Evolutionary conservation across 2,113 vertebrate species (phyloP), one percentile per base, ranked within the genome.

Genomic region (Suricata suricatta): DNA sequence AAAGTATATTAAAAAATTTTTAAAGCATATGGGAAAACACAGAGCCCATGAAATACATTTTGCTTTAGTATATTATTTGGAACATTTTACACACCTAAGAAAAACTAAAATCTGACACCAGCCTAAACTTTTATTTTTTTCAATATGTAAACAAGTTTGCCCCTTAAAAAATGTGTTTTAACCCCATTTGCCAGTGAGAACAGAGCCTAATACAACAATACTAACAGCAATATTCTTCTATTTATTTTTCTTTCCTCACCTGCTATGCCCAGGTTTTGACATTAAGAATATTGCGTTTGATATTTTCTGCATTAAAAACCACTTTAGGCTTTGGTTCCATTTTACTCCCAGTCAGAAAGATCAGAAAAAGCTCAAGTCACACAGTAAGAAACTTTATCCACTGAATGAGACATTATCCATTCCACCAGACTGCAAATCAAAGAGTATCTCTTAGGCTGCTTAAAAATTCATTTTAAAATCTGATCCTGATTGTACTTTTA

Each of bases 401-500:
- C 99, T 99, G 99, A 99, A 99, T 99, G 99, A 99, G 99, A 99
- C 99, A 99, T 99, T 99, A 99, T 98, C 99, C 99, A 99, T 99
- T 99, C 99, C 99, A 99, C 99, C 99, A 99, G 99, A 99, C 99
- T 99, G 98, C 98, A 99, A 99, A 99, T 99, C 99, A 99, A 99
- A 99, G 99, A 99, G 98, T 99, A 99, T 99, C 99, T 99, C 99
- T 99, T 99, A 99, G 99, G 99, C 99, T 99, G 99, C 99, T 99
- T 99, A 99, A 99, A 99, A 99, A 99, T 99, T 99, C 99, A 99
- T 99, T 99, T 99, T 99, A 99, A 99, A 99, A 99, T 99, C 98
- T 99, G 99, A 99, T 99, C 99, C 99, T 99, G 99, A 99, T 99
- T 99, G 99, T 99, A 99, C 99, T 99, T 99, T 99, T 99, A 99